Evolutionary conservation across 64 coral and sea anemone species (phyloP).

Genomic region (Stichodactyla helianthus): DNA sequence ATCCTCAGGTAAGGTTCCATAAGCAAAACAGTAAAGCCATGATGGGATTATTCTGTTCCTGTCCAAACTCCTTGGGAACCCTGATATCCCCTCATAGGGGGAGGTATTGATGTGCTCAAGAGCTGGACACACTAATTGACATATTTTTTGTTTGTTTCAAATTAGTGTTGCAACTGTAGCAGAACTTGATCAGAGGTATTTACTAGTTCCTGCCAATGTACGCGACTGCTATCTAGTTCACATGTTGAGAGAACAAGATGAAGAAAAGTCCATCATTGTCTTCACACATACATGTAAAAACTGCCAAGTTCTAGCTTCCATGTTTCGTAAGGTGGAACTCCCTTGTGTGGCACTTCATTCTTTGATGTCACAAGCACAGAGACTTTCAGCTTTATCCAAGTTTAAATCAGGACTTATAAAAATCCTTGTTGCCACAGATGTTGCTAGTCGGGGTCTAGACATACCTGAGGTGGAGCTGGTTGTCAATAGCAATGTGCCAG

Average conservation of each 20-base stretch:
- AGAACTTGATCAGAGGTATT: slow-evolving; percentile 77
- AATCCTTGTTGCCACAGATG: slow-evolving; percentile 93
- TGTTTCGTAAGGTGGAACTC: slow-evolving; percentile 78
- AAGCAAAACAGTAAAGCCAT: too few relatives aligned
- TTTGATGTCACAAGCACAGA: slow-evolving; percentile 74
- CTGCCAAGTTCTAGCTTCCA: slow-evolving; percentile 79
- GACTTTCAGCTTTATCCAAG: slow-evolving; percentile 73
- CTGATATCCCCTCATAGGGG: too few relatives aligned
- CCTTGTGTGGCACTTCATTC: slow-evolving; percentile 92
- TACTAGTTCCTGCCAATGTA: slow-evolving; percentile 70
- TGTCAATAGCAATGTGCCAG: slow-evolving; percentile 88
- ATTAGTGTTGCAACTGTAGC: slow-evolving; percentile 83
- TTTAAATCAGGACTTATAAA: slow-evolving; percentile 92
- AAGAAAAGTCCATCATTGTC: slow-evolving; percentile 83
- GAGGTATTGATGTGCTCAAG: too few relatives aligned
- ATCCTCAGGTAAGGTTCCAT: too few relatives aligned
- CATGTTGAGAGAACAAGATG: slow-evolving; percentile 57
- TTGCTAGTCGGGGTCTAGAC: slow-evolving; percentile 90
- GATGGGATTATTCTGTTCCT: too few relatives aligned
- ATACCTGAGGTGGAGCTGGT: slow-evolving; percentile 96
- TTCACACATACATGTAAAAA: slow-evolving; percentile 92
- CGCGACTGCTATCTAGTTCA: slow-evolving; percentile 85
- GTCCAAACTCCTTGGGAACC: too few relatives aligned
- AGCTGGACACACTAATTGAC: not conserved
- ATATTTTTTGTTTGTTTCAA: not conserved